Percentiles rank a stretch among this genome's conserved stretches.
Evolutionary conservation across 2,797 vertebrate genomes (phyloP).

Genomic region (Rhinichthys osculus): DNA sequence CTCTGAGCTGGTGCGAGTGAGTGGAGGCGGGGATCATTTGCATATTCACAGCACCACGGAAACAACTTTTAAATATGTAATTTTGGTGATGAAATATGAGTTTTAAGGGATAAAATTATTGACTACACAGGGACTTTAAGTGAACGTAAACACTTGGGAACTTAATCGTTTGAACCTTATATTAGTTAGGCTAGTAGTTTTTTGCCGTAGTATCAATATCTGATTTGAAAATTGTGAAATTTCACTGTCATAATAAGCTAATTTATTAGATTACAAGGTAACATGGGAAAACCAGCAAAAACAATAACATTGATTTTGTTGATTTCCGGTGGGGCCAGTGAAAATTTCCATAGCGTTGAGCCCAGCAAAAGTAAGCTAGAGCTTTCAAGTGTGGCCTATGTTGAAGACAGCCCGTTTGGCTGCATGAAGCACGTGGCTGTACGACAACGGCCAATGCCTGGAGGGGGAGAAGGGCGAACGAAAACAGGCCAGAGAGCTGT

Average conservation of each 20-base stretch:
- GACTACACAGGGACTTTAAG: too few relatives aligned
- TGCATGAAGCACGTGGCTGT: constrained; percentile 6
- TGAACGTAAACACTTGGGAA: too few relatives aligned
- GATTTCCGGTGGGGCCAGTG: background rate
- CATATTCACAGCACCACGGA: too few relatives aligned
- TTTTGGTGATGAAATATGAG: too few relatives aligned
- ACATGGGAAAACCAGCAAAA: background rate
- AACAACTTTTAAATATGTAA: too few relatives aligned
- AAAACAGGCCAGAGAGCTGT: constrained; percentile 26
- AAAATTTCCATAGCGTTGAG: background rate
- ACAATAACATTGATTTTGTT: background rate
- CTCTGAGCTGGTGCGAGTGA: too few relatives aligned
- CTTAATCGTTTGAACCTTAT: too few relatives aligned
- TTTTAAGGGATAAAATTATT: too few relatives aligned
- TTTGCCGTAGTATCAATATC: too few relatives aligned
- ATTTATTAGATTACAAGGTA: background rate
- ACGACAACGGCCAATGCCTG: background rate
- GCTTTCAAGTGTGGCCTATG: background rate
- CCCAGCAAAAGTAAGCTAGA: background rate
- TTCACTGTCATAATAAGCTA: background rate
- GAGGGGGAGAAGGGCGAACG: constrained; percentile 7
- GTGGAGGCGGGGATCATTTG: too few relatives aligned
- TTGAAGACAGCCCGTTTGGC: background rate
- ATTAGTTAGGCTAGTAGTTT: too few relatives aligned
- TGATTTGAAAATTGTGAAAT: background rate